Base-by-base conservation (phyloP, 2,888 invertebrate genomes). In the Pocota personata region DNA sequence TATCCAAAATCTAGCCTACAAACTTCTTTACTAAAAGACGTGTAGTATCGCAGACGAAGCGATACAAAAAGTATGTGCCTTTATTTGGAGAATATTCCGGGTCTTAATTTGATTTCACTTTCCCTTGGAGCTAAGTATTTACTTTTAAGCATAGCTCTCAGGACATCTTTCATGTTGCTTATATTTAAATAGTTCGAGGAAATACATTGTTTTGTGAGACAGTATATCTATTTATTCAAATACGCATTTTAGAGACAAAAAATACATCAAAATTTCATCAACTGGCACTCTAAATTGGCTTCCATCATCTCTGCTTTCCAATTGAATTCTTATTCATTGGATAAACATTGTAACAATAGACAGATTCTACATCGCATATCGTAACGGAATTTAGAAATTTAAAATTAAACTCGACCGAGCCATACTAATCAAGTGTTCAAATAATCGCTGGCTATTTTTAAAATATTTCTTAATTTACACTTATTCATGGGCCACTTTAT, bases 381-480 rank as follows among this genome's bases (percentile, higher is more conserved):
- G 14, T 14, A 40, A 14, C 40, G 14, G 14, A 40, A 40, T 14
- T 46, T 8, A 19, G 10, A 46, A 2, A 19, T 46, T 19, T 62
- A 62, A 43, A 64, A 64, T 35, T 48, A 48, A 16, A 24, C 48
- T 19, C 12, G 7, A 4, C 6, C 40, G 21, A 30, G 14, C 16
- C 35, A 10, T 6, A 67, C n/a, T 24, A 67, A 37, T 52, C 14
- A 35, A 50, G 24, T 67, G 52, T 40, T 27, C 67, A 67, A 67
- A 67, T 35, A 67, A 14, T 19, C 24, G 10, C 32, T 35, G 48
- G 21, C 21, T 27, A 16, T 35, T 35, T 66, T 24, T 37, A 24
- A 37, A 52, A 14, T 27, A 21, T 14, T 27, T 30, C 46, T 66
- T 50, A 67, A 67, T 67, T 67, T 40, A 27, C 67, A 67, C 67